These are phyloP conservation scores for Parauchenoglanis ngamensis DNA, from an alignment of 2,797 vertebrate genomes.

Conservation along the genomic window DNA sequence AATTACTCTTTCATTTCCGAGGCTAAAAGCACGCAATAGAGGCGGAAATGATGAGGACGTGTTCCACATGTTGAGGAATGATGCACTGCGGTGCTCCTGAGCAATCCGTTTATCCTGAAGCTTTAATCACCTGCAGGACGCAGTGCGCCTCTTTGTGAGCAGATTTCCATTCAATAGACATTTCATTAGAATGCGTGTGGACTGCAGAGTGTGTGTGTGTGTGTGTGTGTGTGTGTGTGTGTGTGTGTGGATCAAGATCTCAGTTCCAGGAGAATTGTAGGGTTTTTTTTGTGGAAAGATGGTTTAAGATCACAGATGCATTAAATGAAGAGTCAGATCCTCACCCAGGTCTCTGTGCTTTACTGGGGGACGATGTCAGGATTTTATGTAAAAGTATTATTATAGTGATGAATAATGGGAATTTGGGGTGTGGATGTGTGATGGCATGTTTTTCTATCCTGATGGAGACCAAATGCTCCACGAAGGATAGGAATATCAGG, in stretches of 20 bases:
- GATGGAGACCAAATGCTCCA: background rate
- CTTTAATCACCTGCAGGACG: constrained; percentile 58
- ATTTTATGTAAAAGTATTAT: background rate
- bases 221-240: constrained; percentile 32
- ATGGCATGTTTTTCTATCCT: too few relatives aligned
- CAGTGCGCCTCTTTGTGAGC: constrained; percentile 66
- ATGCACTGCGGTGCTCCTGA: background rate
- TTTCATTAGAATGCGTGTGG: background rate
- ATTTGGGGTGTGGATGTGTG: background rate
- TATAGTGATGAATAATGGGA: background rate
- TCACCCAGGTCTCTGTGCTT: background rate
- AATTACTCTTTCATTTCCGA: constrained; percentile 35
- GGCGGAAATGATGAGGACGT: background rate
- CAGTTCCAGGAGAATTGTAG: background rate
- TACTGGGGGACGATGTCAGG: background rate
- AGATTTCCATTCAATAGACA: background rate
- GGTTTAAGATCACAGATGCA: background rate
- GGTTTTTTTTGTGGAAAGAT: background rate
- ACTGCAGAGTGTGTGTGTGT: constrained; percentile 29
- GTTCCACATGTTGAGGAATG: background rate
- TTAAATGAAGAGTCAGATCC: background rate
- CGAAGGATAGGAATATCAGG: background rate
- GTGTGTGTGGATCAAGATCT: background rate
- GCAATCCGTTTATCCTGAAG: background rate
- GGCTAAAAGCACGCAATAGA: background rate